Evolutionary conservation across 2,113 vertebrate genomes (phyloP).

Genomic region (Proteles cristata): DNA sequence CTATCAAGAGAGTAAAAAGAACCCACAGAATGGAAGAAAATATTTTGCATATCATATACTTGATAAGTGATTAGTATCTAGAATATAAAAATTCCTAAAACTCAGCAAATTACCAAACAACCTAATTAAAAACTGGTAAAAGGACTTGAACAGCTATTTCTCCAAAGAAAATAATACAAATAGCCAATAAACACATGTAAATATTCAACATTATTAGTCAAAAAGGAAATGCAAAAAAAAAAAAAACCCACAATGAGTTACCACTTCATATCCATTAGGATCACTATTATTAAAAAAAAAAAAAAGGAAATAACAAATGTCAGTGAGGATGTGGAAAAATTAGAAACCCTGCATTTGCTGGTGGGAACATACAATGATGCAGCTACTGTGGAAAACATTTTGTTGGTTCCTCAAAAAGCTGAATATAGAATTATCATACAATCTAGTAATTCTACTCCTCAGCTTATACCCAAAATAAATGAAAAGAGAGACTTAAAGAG

Average conservation of each 20-base stretch:
- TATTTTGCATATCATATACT: background rate
- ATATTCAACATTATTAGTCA: background rate
- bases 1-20: conserved; percentile 2
- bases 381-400: background rate
- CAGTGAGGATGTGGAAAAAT: background rate
- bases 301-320: background rate
- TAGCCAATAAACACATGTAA: background rate
- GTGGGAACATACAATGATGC: background rate
- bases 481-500: background rate
- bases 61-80: background rate
- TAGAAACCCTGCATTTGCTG: background rate
- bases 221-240: background rate
- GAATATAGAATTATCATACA: background rate
- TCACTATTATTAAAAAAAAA: background rate
- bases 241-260: no score
- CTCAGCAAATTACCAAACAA: background rate
- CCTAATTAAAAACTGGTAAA: conserved; percentile 16
- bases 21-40: background rate
- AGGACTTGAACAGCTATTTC: background rate
- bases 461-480: background rate
- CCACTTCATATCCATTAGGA: background rate
- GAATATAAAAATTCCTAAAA: conserved; percentile 14
- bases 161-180: conserved; percentile 29
- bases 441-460: background rate
- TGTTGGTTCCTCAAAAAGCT: background rate